A percentile compares a stretch with the other conserved stretches of the same genome.
phyloP scores from a whole-genome alignment of 2,888 invertebrate species.

The Acheta domesticus region DNA sequence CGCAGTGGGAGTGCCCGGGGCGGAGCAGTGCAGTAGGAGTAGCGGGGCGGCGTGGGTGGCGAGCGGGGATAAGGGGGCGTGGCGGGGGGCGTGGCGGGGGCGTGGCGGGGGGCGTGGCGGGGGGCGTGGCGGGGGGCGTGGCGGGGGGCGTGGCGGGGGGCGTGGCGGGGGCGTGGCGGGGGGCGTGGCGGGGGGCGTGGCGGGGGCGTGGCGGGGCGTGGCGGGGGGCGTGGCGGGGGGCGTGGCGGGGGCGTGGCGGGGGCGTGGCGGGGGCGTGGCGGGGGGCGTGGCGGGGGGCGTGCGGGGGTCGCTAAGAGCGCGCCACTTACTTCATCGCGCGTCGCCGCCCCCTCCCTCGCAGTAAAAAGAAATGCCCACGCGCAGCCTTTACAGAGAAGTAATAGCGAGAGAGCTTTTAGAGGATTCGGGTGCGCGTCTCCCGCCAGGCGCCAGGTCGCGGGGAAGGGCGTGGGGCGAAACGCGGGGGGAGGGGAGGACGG shows the following conservation, averaged over 20 bases:
- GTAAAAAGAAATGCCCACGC: conserved; percentile 1
- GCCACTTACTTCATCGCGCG: conserved; percentile 1
- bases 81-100: too few relatives aligned
- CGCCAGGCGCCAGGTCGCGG: neutral
- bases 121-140: too few relatives aligned
- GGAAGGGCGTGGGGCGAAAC: neutral
- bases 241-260: too few relatives aligned
- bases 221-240: too few relatives aligned
- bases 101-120: too few relatives aligned
- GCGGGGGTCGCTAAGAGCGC: neutral
- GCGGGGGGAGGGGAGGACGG: too few relatives aligned
- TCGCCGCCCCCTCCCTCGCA: neutral
- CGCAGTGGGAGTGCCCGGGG: too few relatives aligned
- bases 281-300: neutral
- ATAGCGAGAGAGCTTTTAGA: conserved; percentile 18
- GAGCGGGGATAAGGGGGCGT: neutral
- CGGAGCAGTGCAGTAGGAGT: neutral
- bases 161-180: too few relatives aligned
- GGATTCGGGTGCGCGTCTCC: neutral
- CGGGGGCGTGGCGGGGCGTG: too few relatives aligned
- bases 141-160: too few relatives aligned
- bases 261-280: neutral
- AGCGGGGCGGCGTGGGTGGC: neutral
- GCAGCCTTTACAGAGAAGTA: conserved; percentile 11
- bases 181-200: too few relatives aligned